These are phyloP conservation scores for Apoda limacodes DNA, from an alignment of 2,888 invertebrate genomes.

Conservation along the genomic window DNA sequence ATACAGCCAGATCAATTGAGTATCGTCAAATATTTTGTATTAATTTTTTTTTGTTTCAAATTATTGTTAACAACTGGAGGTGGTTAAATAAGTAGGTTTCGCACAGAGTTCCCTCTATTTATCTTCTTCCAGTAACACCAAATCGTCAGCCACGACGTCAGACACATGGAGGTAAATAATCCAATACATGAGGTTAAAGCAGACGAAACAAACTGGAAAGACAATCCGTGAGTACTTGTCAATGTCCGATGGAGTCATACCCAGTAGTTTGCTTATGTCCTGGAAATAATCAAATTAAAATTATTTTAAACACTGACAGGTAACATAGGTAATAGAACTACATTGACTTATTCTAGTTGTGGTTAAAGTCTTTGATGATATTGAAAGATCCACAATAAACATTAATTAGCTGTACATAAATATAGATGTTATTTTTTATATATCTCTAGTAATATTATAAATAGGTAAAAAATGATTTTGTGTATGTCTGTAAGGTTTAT, in stretches of 20 bases:
- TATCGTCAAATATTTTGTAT: constrained; percentile 19
- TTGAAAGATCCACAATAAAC: no score
- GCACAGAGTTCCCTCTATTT: constrained; percentile 52
- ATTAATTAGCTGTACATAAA: no score
- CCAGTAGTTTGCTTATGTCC: constrained; percentile 92
- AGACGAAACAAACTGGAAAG: constrained; percentile 98
- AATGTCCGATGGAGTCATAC: constrained; percentile 96
- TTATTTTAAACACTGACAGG: no score
- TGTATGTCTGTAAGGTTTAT: no score
- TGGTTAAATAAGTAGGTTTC: constrained; percentile 53
- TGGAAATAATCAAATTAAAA: no score
- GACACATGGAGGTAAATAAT: constrained; percentile 96
- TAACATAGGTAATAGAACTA: no score
- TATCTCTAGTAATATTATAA: no score
- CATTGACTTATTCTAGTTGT: no score
- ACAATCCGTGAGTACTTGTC: constrained; percentile 99
- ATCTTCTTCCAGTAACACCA: constrained; percentile 83
- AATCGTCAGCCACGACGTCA: constrained; percentile 94
- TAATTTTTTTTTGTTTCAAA: constrained; percentile 43
- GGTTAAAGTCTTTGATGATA: no score
- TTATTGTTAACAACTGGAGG: constrained; percentile 34
- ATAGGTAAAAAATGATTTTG: no score
- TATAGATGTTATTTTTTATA: no score
- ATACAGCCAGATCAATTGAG: no score
- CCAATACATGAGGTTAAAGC: constrained; percentile 99